Conservation (phyloP, 2,888 invertebrate species). For the Temnothorax ravouxi region DNA sequence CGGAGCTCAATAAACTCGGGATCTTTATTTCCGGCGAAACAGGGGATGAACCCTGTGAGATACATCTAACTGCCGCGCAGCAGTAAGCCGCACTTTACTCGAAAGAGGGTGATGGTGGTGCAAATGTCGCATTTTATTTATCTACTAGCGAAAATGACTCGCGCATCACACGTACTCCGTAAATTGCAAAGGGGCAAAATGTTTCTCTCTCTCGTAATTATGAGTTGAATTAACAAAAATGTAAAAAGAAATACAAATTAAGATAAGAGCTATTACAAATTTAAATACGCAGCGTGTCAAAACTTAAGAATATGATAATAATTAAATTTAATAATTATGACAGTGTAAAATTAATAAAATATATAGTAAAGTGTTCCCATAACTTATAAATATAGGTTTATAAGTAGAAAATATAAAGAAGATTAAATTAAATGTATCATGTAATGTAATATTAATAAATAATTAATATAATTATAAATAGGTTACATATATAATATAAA, state of each 20-base stretch:
- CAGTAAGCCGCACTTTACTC: slow-evolving; percentile 44
- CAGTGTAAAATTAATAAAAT: background rate
- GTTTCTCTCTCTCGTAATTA: slow-evolving; percentile 5
- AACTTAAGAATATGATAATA: background rate
- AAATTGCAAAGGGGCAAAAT: slow-evolving; percentile 31
- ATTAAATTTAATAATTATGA: slow-evolving; percentile 6
- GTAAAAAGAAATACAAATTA: background rate
- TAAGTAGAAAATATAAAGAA: background rate
- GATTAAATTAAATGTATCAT: slow-evolving; percentile 1
- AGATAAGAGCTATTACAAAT: background rate
- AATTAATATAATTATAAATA: background rate
- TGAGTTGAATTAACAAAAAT: slow-evolving; percentile 15
- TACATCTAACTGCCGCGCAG: slow-evolving; percentile 30
- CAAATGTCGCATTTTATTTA: slow-evolving; percentile 38
- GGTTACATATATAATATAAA: background rate
- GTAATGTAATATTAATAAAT: background rate
- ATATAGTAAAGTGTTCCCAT: background rate
- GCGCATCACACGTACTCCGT: background rate
- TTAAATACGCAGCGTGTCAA: background rate
- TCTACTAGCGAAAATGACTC: slow-evolving; percentile 34
- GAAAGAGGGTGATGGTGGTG: slow-evolving; percentile 32
- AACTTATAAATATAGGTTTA: background rate
- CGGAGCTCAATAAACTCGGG: slow-evolving; percentile 60
- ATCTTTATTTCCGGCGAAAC: slow-evolving; percentile 60
- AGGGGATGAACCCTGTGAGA: slow-evolving; percentile 5